phyloP scores from a whole-genome alignment of 2,797 vertebrate genomes.

The Spinus pinus region DNA sequence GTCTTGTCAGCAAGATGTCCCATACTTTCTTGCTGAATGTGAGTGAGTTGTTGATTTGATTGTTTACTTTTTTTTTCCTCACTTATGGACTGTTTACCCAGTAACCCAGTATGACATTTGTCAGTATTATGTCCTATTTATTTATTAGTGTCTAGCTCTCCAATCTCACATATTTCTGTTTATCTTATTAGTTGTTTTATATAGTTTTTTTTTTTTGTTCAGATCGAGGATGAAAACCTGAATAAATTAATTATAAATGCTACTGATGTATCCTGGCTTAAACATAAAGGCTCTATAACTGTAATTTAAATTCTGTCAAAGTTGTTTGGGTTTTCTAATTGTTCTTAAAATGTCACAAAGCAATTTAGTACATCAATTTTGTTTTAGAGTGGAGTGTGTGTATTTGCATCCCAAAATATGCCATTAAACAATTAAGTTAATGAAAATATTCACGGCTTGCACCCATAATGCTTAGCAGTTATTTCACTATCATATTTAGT shows the following conservation, averaged over 20 bases:
- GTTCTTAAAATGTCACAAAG: neutral
- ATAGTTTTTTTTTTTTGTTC: neutral
- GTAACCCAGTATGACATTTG: neutral
- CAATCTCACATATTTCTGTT: neutral
- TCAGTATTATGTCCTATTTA: neutral
- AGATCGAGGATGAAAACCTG: neutral
- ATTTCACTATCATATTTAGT: neutral
- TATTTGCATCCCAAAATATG: neutral
- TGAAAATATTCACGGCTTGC: neutral
- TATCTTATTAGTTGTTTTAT: neutral
- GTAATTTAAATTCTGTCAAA: neutral
- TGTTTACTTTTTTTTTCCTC: neutral
- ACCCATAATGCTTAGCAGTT: neutral
- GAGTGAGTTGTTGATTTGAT: neutral
- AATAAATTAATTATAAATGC: neutral
- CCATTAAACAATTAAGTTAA: neutral
- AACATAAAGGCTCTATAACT: neutral
- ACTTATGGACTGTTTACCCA: neutral
- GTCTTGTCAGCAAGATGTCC: neutral
- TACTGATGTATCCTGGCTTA: neutral
- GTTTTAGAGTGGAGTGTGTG: rapidly evolving
- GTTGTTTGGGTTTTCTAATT: neutral
- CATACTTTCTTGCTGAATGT: neutral
- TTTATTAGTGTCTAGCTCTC: neutral
- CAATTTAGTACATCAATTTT: neutral